Conservation (phyloP, 2,797 vertebrate species). For the Halcyon smyrnensis region DNA sequence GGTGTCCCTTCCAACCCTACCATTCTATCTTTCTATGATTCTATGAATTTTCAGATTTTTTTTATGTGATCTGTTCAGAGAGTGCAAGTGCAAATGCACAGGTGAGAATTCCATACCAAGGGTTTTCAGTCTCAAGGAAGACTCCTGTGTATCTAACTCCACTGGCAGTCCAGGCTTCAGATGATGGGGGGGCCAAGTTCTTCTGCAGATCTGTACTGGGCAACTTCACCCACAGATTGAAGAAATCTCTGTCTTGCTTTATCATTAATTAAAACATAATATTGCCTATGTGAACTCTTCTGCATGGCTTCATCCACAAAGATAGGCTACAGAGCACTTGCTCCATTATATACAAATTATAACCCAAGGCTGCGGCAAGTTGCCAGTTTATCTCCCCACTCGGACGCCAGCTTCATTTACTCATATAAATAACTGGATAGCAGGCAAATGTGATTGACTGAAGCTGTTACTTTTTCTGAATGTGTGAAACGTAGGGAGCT, state of each 20-base stretch:
- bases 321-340: not conserved
- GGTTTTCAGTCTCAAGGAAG: not conserved
- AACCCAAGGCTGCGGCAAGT: not conserved
- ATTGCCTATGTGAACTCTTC: not conserved
- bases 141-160: not conserved
- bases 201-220: not conserved
- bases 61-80: not conserved
- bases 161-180: not conserved
- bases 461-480: constrained; percentile 11
- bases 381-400: constrained; percentile 13
- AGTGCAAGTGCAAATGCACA: not conserved
- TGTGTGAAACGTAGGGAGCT: not conserved
- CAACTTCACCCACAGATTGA: not conserved
- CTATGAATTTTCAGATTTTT: not conserved
- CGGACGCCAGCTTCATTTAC: not conserved
- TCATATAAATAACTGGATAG: not conserved
- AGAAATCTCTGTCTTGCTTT: not conserved
- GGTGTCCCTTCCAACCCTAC: no score
- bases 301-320: not conserved
- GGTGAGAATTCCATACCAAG: not conserved
- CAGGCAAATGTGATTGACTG: not conserved
- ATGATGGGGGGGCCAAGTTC: not conserved
- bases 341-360: not conserved
- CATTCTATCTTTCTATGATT: no score
- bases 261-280: not conserved